Percentiles rank a stretch among this genome's conserved stretches.
Conservation (phyloP, 2,797 vertebrate genomes). For the Furcifer pardalis region DNA sequence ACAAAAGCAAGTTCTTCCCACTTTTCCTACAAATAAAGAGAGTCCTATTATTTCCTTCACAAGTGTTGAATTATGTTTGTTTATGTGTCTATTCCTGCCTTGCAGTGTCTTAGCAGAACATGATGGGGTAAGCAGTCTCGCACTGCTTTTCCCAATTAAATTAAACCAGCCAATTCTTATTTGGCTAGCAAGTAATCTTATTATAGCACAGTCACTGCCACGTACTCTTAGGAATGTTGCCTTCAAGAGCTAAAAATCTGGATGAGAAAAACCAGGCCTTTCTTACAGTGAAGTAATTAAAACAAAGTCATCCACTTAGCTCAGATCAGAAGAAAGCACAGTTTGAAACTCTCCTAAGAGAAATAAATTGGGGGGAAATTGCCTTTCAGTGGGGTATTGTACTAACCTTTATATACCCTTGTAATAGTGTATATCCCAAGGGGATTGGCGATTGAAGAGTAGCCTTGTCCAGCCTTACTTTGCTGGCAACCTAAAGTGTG, state of each 20-base stretch:
- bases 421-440: conserved; percentile 26
- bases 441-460: conserved; percentile 41
- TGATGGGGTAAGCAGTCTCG: not conserved
- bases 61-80: not conserved
- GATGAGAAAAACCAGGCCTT: conserved; percentile 31
- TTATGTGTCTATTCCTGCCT: not conserved
- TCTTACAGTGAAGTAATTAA: conserved; percentile 45
- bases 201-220: conserved; percentile 38
- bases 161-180: conserved; percentile 39
- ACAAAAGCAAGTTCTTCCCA: not conserved
- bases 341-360: conserved; percentile 10
- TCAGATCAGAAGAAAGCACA: conserved; percentile 37
- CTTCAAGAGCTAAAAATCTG: conserved; percentile 41
- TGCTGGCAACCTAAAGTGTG: conserved; percentile 30
- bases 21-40: not conserved
- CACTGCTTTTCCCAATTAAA: conserved; percentile 36
- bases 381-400: conserved; percentile 29
- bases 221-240: conserved; percentile 42
- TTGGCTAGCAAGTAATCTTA: conserved; percentile 50
- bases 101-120: not conserved
- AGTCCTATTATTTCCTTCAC: not conserved
- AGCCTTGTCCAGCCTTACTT: conserved; percentile 9
- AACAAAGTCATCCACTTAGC: conserved; percentile 44
- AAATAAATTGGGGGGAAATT: conserved; percentile 45
- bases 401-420: conserved; percentile 23